Base-by-base conservation (phyloP, 2,888 invertebrate species). In the Micoletzkya japonica region DNA sequence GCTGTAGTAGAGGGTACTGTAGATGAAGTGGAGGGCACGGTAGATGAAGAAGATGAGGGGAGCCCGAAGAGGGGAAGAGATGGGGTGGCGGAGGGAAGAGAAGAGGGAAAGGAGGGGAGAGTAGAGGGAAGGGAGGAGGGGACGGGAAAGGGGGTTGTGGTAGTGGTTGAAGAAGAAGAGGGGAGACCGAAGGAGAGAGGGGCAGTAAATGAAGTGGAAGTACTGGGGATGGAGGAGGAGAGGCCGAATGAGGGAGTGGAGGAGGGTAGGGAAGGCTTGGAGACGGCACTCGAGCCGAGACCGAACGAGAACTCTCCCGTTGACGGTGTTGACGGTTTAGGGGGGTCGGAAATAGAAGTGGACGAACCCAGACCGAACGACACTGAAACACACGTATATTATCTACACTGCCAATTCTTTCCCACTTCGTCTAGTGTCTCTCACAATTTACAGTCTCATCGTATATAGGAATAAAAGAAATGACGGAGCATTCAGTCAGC, bases 21-120 rank as follows among this genome's bases (percentile, higher is more conserved):
- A 36, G 32, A 3, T 10, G 60, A 39, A 36, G 34, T n/a, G 6
- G 39, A 3, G 7, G 60, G 1, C 26, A 26, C 28, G 26, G 39
- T 26, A 4, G 60, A 39, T 20, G 60, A 58, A n/a, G n/a, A n/a
- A n/a, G n/a, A n/a, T n/a, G n/a, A n/a, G n/a, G 44, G 20, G 10
- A 44, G 10, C 36, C 58, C 58, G 36, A 58, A 58, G 10, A 58
- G 58, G n/a, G 60, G 60, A 24, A 26, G 37, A 26, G 52, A 52
- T 1, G 52, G 26, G 20, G 32, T 6, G 24, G 32, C 60, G 4
- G 34, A 39, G 14, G 34, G 34, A 34, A 20, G 17, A n/a, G 58
- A 26, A 2, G 58, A 36, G 2, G 58, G 34, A 34, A 24, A 6
- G 34, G 34, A 4, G 6, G 58, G 2, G 34, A 56, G 26, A 26